phyloP scores from a whole-genome alignment of 2,888 invertebrate species.

The Epirrhoe alternata region DNA sequence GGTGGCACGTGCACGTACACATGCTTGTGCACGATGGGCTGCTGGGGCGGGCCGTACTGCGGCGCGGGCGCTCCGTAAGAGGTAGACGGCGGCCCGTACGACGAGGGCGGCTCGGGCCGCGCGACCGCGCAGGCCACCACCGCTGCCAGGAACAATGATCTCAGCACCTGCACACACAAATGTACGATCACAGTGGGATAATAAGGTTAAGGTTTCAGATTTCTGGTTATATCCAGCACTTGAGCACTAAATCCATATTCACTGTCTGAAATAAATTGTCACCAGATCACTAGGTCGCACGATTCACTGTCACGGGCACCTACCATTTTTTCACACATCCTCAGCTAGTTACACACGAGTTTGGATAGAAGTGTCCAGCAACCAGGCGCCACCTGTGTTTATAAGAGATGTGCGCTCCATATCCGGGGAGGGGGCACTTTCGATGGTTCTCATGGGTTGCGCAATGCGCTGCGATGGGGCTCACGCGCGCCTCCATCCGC shows the following conservation, averaged over 20 bases:
- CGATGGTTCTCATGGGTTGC: constrained; percentile 80
- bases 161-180: constrained; percentile 78
- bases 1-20: constrained; percentile 96
- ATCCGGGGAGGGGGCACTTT: constrained; percentile 83
- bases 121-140: constrained; percentile 75
- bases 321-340: constrained; percentile 82
- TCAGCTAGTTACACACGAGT: constrained; percentile 68
- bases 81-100: constrained; percentile 85
- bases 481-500: constrained; percentile 67
- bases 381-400: constrained; percentile 78
- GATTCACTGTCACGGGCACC: constrained; percentile 58
- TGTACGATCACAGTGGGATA: constrained; percentile 38
- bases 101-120: constrained; percentile 84
- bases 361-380: constrained; percentile 77
- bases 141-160: constrained; percentile 74
- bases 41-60: constrained; percentile 89
- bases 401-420: constrained; percentile 80
- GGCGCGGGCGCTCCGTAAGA: constrained; percentile 83
- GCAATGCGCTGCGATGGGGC: constrained; percentile 75
- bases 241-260: constrained; percentile 36
- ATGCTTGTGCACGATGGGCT: constrained; percentile 94
- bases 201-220: constrained; percentile 17
- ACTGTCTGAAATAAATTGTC: constrained; percentile 46
- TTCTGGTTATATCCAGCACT: constrained; percentile 22
- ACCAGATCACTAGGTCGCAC: constrained; percentile 62